Evolutionary conservation across 2,113 vertebrate species (phyloP).

Genomic region (Ploceus nigricollis): DNA sequence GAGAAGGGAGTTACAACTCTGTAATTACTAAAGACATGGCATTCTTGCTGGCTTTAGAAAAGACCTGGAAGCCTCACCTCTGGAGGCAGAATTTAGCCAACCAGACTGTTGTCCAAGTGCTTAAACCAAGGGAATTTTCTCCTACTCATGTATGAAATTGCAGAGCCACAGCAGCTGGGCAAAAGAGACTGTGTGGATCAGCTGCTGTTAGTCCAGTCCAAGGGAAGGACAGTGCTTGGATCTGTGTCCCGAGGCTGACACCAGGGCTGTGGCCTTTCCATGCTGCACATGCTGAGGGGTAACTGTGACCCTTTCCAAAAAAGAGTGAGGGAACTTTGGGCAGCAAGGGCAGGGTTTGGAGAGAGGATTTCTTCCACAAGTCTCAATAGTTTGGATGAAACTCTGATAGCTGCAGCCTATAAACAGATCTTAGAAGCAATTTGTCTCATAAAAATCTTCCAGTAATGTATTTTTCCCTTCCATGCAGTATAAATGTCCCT

Average conservation of each 20-base stretch:
- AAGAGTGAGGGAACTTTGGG: background rate
- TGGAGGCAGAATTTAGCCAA: background rate
- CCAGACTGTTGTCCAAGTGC: background rate
- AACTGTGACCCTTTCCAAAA: background rate
- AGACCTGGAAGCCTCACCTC: background rate
- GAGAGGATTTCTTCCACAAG: background rate
- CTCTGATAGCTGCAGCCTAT: background rate
- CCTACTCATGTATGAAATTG: background rate
- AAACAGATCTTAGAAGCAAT: background rate
- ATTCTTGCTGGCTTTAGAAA: background rate
- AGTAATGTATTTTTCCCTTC: background rate
- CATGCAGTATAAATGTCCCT: background rate
- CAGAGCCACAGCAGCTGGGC: background rate
- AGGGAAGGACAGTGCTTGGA: background rate
- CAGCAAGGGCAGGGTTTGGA: background rate
- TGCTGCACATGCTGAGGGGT: background rate
- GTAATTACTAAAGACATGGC: background rate
- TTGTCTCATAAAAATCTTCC: background rate
- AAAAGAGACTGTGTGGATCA: background rate
- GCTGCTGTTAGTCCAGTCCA: background rate
- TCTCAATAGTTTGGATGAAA: background rate
- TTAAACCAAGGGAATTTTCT: background rate
- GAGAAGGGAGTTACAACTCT: background rate
- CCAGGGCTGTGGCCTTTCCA: background rate
- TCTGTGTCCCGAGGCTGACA: background rate